A percentile compares a stretch with the other conserved stretches of the same genome.
phyloP scores from a whole-genome alignment of 2,888 invertebrate species.

The Scaptomyza flava region DNA sequence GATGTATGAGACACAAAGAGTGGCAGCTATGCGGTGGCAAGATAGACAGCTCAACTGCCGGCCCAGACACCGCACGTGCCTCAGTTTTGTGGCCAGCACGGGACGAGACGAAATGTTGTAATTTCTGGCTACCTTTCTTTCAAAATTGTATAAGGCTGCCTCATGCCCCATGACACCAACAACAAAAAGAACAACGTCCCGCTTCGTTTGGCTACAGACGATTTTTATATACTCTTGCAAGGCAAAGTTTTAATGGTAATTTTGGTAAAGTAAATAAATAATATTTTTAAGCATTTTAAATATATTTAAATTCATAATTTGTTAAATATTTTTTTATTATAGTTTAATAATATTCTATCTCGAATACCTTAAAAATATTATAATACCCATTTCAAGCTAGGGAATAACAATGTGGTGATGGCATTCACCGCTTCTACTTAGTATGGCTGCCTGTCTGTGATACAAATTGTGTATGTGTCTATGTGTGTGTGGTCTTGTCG shows the following conservation, averaged over 20 bases:
- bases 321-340: too few relatives aligned
- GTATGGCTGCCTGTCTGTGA: neutral
- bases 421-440: constrained; percentile 27
- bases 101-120: constrained; percentile 51
- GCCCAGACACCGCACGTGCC: constrained; percentile 58
- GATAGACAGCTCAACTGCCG: constrained; percentile 60
- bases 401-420: constrained; percentile 45
- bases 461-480: neutral
- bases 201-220: neutral
- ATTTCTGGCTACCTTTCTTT: constrained; percentile 66
- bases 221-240: neutral
- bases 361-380: neutral
- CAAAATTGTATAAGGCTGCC: constrained; percentile 60
- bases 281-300: too few relatives aligned
- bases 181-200: constrained; percentile 3
- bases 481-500: constrained; percentile 12
- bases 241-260: too few relatives aligned
- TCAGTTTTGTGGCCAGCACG: constrained; percentile 51
- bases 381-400: neutral
- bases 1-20: constrained; percentile 44
- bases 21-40: constrained; percentile 48
- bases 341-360: too few relatives aligned
- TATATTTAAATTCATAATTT: too few relatives aligned
- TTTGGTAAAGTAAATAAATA: too few relatives aligned
- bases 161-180: constrained; percentile 15